Evolutionary conservation across 2,888 invertebrate genomes (phyloP), one percentile per base, ranked within the genome.

Genomic region (Cetonia aurata): DNA sequence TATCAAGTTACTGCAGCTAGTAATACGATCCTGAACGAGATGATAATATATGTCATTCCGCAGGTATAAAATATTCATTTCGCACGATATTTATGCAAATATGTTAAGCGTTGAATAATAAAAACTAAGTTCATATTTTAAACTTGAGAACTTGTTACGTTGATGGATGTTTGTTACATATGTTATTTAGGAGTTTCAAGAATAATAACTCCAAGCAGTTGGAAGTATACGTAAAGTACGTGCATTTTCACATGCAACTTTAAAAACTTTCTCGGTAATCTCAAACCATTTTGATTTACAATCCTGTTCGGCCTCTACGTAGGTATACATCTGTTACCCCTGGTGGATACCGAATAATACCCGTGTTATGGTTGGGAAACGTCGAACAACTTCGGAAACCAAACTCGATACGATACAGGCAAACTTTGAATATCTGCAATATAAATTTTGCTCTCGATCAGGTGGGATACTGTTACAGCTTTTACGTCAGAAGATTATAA

Each of bases 401-500:
- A 57, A 57, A 57, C 42, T 10, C 57, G 57, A 57, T 57, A 57
- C 57, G 57, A 57, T 17, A 57, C 57, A 57, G 17, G 57, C 57
- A 37, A 57, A 57, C 13, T 57, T 57, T 57, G 19, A 37, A 57
- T 37, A 56, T 56, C 37, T 56, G 56, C 37, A 56, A 56, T 37
- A 56, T 56, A 33, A 37, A 56, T 56, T 56, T 41, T 37, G 37
- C 17, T 17, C 57, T 41, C 57, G 41, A 57, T 57, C 57, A 57
- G 42, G 57, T 57, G 37, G 37, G 10, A 37, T 37, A 57, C 57
- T 57, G 57, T 57, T 57, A 57, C 41, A 41, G 57, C 37, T 57
- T 57, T 57, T 57, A 41, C 57, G 57, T 57, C 57, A 57, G 41
- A 15, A 13, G 57, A 57, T 57, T 57, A 57, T 57, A 57, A 57